Base-by-base conservation (phyloP, 1,140 invertebrate species). In the Ceratosolen solmsi region DNA sequence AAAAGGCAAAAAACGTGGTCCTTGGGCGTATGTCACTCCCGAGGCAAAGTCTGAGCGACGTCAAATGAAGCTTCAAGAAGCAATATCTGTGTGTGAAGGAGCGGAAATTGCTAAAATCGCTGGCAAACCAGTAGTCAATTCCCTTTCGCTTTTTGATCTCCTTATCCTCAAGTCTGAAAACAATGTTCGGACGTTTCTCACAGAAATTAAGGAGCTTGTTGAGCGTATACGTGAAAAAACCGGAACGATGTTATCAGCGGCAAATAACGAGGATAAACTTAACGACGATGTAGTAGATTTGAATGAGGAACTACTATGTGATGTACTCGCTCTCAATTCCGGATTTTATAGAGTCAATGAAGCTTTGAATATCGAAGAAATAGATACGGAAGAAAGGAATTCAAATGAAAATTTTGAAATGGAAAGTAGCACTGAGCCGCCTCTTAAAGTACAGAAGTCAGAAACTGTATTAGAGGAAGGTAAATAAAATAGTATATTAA, bases 21-120 rank as follows among this genome's bases (percentile, higher is more conserved):
- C 90, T 25, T 91, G 90, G 88, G 90, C 90, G 8, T 91, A 91
- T 38, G 88, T 89, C 2, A 92, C 90, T 0, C 91, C 91, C 0
- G 91, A 91, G 77, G 91, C 90, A 2, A 90, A 91, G 65, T 90
- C 91, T 1, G 89, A 91, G 60, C 89, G 91, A 65, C 88, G 92
- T 38, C 92, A 93, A 83, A 83, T 88, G 1, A 93, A 92, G 86
- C 86, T 94, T 0, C 90, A 91, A 83, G 93, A 94, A 86, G 93
- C 93, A 58, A 90, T 91, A 36, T 89, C 89, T 0, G 89, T 89
- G 0, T 91, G 90, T 30, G 88, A 91, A 49, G 87, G 87, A 76
- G 15, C 80, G 0, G 90, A 91, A 78, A 90, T 91, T 71, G 82
- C 85, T 9, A 91, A 91, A 79, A 90, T 91, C 27, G 90, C 90